Conservation (phyloP, 2,113 vertebrate genomes). For the Tragelaphus scriptus region DNA sequence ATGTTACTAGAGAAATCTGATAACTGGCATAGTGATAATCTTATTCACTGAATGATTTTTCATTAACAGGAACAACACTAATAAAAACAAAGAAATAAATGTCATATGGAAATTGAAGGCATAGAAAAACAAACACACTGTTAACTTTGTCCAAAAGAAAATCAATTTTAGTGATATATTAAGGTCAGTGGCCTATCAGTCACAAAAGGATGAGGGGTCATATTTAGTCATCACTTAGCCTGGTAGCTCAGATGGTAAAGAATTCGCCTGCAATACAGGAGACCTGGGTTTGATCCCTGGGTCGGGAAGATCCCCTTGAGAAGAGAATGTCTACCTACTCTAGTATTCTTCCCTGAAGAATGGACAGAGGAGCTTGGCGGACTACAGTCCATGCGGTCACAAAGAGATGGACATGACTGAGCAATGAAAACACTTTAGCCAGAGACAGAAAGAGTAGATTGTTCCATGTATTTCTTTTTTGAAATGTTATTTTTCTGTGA, state of each 20-base stretch:
- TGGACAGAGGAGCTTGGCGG: neutral
- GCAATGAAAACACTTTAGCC: neutral
- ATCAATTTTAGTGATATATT: conserved; percentile 15
- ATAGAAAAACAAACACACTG: neutral
- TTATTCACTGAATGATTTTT: conserved; percentile 55
- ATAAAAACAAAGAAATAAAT: conserved; percentile 20
- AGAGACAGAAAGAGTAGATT: neutral
- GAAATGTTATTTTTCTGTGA: neutral
- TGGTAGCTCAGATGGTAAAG: neutral
- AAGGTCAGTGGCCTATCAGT: neutral
- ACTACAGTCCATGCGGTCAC: neutral
- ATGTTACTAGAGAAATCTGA: neutral
- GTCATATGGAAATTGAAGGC: neutral
- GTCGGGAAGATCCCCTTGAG: neutral
- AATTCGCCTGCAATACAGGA: neutral
- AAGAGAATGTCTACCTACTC: neutral
- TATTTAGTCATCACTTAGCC: neutral
- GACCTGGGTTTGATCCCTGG: neutral
- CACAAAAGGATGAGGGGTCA: neutral
- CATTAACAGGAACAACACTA: conserved; percentile 10
- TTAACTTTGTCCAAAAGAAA: conserved; percentile 44
- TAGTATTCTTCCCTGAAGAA: neutral
- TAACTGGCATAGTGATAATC: conserved; percentile 26
- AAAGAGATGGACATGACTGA: neutral
- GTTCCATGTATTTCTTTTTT: neutral